Evolutionary conservation across 2,797 vertebrate genomes (phyloP).

Genomic region (Synaphobranchus kaupii): DNA sequence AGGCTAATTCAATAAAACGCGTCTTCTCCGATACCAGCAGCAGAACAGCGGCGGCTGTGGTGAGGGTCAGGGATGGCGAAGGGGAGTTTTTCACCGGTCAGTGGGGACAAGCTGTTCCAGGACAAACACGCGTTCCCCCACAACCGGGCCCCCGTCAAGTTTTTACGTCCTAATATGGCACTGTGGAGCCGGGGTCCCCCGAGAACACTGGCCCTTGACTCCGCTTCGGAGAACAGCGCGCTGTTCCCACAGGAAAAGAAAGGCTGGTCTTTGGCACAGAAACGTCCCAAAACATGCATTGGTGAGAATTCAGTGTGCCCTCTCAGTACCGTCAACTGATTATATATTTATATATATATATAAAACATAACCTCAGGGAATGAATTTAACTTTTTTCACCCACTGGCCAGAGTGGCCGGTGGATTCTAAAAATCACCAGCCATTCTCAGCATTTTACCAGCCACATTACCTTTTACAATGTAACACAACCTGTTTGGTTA

Average conservation of each 20-base stretch:
- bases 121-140: slow-evolving; percentile 35
- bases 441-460: too few relatives aligned
- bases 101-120: slow-evolving; percentile 39
- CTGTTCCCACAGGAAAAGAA: slow-evolving; percentile 85
- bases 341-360: not conserved
- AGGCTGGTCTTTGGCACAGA: slow-evolving; percentile 59
- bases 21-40: slow-evolving; percentile 42
- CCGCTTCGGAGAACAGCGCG: slow-evolving; percentile 78
- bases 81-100: slow-evolving; percentile 34
- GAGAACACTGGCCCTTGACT: slow-evolving; percentile 71
- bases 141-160: slow-evolving; percentile 30
- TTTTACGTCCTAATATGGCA: slow-evolving; percentile 76
- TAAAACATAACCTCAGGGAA: not conserved
- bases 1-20: slow-evolving; percentile 42
- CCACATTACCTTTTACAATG: too few relatives aligned
- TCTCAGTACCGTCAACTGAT: slow-evolving; percentile 46
- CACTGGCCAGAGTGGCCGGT: too few relatives aligned
- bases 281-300: slow-evolving; percentile 56
- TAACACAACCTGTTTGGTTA: too few relatives aligned
- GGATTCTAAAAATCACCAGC: too few relatives aligned
- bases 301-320: slow-evolving; percentile 38
- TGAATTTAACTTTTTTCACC: not conserved
- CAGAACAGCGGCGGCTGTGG: not conserved
- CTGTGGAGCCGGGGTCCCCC: slow-evolving; percentile 71
- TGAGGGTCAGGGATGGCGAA: slow-evolving; percentile 8